Percentiles rank a stretch among this genome's conserved stretches.
These are phyloP conservation scores for Todiramphus saurophagus DNA, from an alignment of 2,113 vertebrate genomes.

Conservation along the genomic window DNA sequence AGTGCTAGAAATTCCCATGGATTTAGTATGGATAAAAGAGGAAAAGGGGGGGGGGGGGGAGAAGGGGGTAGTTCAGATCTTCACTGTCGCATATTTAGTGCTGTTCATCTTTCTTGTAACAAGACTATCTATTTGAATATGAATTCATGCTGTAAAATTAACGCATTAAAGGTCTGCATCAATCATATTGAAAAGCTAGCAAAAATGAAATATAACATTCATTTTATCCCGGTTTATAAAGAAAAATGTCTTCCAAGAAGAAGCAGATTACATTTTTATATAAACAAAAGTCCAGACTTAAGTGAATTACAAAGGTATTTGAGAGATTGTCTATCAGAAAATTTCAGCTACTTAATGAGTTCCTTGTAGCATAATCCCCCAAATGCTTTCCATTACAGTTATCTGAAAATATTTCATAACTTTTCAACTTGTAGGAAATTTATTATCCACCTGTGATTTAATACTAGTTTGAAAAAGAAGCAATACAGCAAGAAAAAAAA, in stretches of 20 bases:
- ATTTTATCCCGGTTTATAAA: constrained; percentile 44
- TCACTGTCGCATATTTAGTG: neutral
- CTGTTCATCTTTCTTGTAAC: constrained; percentile 39
- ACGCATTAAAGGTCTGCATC: constrained; percentile 39
- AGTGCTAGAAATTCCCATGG: neutral
- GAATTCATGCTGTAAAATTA: constrained; percentile 54
- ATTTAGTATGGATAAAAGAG: neutral
- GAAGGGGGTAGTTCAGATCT: neutral
- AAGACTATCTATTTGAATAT: constrained; percentile 39
- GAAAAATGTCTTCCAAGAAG: constrained; percentile 17
- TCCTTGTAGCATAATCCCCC: neutral
- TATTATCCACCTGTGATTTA: constrained; percentile 13
- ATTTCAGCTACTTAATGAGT: constrained; percentile 20
- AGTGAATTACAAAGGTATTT: constrained; percentile 27
- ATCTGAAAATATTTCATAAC: neutral
- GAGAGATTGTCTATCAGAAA: neutral
- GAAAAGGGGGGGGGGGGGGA: no score
- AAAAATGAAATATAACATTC: constrained; percentile 55
- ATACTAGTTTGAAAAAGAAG: neutral
- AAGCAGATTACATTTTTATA: constrained; percentile 12
- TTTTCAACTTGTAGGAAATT: constrained; percentile 9
- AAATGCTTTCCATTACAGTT: neutral
- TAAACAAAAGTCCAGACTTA: constrained; percentile 25
- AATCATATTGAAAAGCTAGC: constrained; percentile 56
- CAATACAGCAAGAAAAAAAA: neutral